Evolutionary conservation across 53 echinoderm and acorn worm genomes (phyloP).

Genomic region (Echinometra lucunter): DNA sequence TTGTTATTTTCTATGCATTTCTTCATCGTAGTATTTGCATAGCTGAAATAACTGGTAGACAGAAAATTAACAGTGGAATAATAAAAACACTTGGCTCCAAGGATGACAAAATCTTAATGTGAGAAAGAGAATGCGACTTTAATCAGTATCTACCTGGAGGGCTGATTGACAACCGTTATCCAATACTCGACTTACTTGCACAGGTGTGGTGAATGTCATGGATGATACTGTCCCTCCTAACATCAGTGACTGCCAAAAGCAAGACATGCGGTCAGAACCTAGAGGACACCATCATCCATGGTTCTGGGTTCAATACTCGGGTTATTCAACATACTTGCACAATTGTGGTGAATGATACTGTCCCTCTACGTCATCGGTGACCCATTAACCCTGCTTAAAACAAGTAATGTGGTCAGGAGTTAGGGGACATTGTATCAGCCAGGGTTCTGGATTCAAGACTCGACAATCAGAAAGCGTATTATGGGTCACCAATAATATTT

Average conservation of each 20-base stretch:
- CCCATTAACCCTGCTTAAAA: no score
- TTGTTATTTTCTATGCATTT: background rate
- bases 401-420: no score
- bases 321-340: no score
- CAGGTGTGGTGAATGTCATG: constrained; percentile 61
- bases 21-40: background rate
- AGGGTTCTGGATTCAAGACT: no score
- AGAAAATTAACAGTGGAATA: background rate
- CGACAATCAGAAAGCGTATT: no score
- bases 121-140: background rate
- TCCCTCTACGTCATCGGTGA: no score
- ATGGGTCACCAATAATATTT: no score
- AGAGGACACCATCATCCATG: background rate
- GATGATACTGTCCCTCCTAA: constrained; percentile 22
- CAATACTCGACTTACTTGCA: constrained; percentile 57
- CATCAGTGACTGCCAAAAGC: background rate
- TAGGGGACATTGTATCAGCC: no score
- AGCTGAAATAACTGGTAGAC: background rate
- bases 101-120: background rate
- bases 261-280: background rate
- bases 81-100: background rate
- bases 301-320: background rate
- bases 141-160: constrained; percentile 45
- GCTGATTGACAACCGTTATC: constrained; percentile 58
- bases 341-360: no score